Percentiles rank a stretch among this genome's conserved stretches.
Evolutionary conservation across 1,140 invertebrate genomes (phyloP).

Genomic region (Tetragnatha versicolor): DNA sequence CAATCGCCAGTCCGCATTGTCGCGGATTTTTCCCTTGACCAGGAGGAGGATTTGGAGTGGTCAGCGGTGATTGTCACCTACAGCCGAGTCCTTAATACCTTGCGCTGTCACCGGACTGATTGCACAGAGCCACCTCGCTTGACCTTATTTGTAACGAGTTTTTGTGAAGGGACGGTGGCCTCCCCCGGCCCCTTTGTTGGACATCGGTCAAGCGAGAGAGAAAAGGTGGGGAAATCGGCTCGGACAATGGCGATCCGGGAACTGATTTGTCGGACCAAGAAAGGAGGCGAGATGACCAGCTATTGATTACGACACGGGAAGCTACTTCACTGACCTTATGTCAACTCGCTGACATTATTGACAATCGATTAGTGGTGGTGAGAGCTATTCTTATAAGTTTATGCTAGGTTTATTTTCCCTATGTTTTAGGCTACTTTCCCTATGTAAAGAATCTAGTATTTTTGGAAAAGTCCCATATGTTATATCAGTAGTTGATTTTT

Average conservation of each 20-base stretch:
- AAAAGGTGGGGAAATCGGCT: conserved; percentile 27
- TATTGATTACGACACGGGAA: conserved; percentile 30
- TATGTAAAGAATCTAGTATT: too few species aligned
- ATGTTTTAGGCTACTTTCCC: too few species aligned
- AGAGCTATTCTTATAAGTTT: too few species aligned
- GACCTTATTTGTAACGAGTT: conserved; percentile 46
- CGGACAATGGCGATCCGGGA: conserved; percentile 40
- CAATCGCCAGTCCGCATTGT: conserved; percentile 7
- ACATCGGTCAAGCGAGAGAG: conserved; percentile 9
- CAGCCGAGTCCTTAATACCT: conserved; percentile 48
- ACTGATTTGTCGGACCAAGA: conserved; percentile 34
- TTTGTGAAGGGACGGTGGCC: conserved; percentile 29
- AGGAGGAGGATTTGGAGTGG: conserved; percentile 41
- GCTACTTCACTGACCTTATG: too few species aligned
- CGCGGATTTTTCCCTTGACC: conserved; percentile 30
- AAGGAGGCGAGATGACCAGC: conserved; percentile 31
- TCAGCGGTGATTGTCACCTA: conserved; percentile 43
- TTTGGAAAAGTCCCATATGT: too few species aligned
- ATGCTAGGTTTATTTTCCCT: too few species aligned
- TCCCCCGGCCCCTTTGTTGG: conserved; percentile 23
- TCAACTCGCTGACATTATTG: too few species aligned
- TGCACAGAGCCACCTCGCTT: conserved; percentile 32
- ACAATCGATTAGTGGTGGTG: too few species aligned
- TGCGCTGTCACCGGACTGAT: conserved; percentile 37
- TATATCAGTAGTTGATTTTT: too few species aligned